Evolutionary conservation across 2,113 vertebrate species (phyloP).

Genomic region (Desmodus rotundus): DNA sequence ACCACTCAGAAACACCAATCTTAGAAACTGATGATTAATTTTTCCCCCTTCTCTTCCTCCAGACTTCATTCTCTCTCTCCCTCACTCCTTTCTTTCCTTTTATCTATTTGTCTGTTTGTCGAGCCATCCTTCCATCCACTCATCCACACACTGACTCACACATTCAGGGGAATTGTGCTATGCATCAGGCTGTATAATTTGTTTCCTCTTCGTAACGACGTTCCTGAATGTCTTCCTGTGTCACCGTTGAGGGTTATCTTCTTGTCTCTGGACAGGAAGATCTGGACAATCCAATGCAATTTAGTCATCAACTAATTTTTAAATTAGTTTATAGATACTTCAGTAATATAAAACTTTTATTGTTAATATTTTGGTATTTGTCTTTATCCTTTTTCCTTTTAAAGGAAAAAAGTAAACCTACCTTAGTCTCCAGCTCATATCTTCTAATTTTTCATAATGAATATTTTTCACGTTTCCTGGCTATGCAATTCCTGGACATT

Average conservation of each 20-base stretch:
- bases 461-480: not conserved
- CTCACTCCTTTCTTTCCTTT: not conserved
- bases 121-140: not conserved
- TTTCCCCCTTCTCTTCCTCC: not conserved
- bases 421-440: not conserved
- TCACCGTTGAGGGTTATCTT: not conserved
- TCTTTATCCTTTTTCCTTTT: not conserved
- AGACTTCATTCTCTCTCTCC: not conserved
- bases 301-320: not conserved
- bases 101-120: not conserved
- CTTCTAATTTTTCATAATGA: not conserved
- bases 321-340: not conserved
- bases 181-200: not conserved
- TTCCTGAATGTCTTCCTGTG: not conserved
- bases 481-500: not conserved
- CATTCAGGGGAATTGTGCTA: not conserved
- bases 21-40: not conserved
- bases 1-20: not conserved
- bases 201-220: not conserved
- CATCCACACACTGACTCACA: not conserved
- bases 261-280: not conserved
- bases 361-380: not conserved
- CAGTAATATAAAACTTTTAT: not conserved
- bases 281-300: not conserved
- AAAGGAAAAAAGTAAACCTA: not conserved